A percentile compares a stretch with the other conserved stretches of the same genome.
phyloP scores from a whole-genome alignment of 2,113 vertebrate genomes.

The Notarius lentiginosus region DNA sequence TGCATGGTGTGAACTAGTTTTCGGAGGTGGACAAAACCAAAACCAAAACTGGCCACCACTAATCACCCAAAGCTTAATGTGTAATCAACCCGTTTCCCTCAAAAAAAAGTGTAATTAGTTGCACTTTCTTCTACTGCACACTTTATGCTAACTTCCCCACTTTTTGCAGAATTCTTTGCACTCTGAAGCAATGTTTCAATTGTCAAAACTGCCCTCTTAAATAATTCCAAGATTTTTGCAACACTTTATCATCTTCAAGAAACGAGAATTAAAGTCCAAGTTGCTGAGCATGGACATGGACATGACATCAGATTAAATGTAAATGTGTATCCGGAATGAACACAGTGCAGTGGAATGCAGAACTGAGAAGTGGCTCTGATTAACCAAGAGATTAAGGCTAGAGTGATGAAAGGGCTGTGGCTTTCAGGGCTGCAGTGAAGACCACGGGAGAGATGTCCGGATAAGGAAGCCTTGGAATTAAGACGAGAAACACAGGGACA shows the following conservation, averaged over 20 bases:
- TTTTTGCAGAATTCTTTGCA: background rate
- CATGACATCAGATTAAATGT: constrained; percentile 15
- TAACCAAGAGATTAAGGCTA: constrained; percentile 48
- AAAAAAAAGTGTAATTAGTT: background rate
- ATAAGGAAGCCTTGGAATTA: constrained; percentile 31
- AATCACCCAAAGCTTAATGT: background rate
- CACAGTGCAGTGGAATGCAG: constrained; percentile 17
- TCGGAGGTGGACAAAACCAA: background rate
- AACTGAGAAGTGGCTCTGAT: constrained; percentile 31
- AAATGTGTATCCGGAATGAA: constrained; percentile 2
- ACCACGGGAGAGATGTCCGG: constrained; percentile 10
- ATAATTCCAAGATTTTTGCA: background rate
- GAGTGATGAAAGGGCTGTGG: constrained; percentile 44
- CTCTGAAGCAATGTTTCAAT: background rate
- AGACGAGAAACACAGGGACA: constrained; percentile 37
- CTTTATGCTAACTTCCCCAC: background rate
- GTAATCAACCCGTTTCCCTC: background rate
- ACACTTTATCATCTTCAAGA: background rate
- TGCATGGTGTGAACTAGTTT: background rate
- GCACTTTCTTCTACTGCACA: background rate
- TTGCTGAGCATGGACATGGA: background rate
- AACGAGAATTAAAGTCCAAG: background rate
- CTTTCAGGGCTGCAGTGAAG: constrained; percentile 27
- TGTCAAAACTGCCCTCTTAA: background rate
- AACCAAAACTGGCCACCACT: background rate